Base-by-base conservation (phyloP, 2,888 invertebrate genomes). In the Synanthedon tipuliformis region DNA sequence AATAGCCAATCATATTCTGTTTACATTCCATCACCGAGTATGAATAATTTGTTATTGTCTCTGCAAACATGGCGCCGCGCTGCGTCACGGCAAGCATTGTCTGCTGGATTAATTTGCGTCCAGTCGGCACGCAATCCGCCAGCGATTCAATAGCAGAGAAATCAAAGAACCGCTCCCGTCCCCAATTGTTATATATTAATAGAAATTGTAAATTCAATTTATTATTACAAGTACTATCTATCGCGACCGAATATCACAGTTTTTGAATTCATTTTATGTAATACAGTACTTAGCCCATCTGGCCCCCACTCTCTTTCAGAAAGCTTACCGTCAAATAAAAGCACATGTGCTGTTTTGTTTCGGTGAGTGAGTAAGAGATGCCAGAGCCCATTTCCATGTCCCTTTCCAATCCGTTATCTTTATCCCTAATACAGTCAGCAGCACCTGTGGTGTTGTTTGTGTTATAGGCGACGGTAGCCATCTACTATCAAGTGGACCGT, bases 1-100 rank as follows among this genome's bases (percentile, higher is more conserved):
- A 84, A 86, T 83, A 85, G 78, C 85, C 87, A 87, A 87, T 87
- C 86, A 87, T 84, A 83, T 84, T 85, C 82, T 87, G 87, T 87
- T 86, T 87, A 85, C 85, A 86, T 87, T 87, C 81, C 86, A 87
- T 87, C 86, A 81, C 69, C 67, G 79, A 75, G 80, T 80, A 85
- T 87, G 87, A 86, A 87, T 87, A 85, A 87, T 87, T 85, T 82
- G 85, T 81, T 86, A 84, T 85, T 83, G 84, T 85, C 83, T 81
- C 72, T 62, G 73, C 78, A 83, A 84, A 85, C 80, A 82, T 66
- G 70, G 69, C 66, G 69, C 65, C 34, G 34, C 34, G 34, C 62
- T 65, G 69, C 76, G 79, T 79, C 78, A 80, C 74, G 78, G 75
- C 73, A 73, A 76, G 73, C 63, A 86, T 86, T 86, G 86, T 86